phyloP scores from a whole-genome alignment of 2,113 vertebrate genomes.

The Sarotherodon lohbergeri region DNA sequence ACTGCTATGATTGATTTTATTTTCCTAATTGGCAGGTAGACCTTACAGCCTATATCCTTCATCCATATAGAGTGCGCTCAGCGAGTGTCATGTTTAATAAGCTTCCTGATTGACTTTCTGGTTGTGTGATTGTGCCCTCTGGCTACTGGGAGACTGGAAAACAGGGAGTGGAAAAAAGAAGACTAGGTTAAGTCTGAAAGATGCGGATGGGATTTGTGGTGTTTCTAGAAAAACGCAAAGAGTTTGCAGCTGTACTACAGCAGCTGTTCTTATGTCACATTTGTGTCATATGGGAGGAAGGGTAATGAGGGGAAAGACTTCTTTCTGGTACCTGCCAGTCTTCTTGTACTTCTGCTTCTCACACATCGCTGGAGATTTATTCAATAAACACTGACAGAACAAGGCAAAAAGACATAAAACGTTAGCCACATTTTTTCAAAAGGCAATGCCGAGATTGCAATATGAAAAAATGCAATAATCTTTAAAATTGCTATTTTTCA shows the following conservation, averaged over 20 bases:
- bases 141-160: conserved; percentile 34
- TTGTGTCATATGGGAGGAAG: background rate
- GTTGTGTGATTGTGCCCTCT: conserved; percentile 50
- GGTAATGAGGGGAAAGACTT: background rate
- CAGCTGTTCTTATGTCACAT: background rate
- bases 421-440: background rate
- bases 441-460: background rate
- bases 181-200: background rate
- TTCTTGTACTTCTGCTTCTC: background rate
- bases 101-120: conserved; percentile 56
- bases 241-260: background rate
- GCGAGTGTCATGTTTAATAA: conserved; percentile 63
- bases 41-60: conserved; percentile 47
- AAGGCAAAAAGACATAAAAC: background rate
- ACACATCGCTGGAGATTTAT: background rate
- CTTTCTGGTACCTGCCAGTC: background rate
- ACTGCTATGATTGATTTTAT: conserved; percentile 52
- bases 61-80: conserved; percentile 44
- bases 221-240: background rate
- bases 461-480: background rate
- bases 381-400: background rate
- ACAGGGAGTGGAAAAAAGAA: background rate
- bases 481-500: background rate
- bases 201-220: background rate
- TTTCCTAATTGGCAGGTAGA: conserved; percentile 56